These are phyloP conservation scores for Drosophila fuyamai DNA, from an alignment of 1,140 invertebrate genomes.

Conservation along the genomic window DNA sequence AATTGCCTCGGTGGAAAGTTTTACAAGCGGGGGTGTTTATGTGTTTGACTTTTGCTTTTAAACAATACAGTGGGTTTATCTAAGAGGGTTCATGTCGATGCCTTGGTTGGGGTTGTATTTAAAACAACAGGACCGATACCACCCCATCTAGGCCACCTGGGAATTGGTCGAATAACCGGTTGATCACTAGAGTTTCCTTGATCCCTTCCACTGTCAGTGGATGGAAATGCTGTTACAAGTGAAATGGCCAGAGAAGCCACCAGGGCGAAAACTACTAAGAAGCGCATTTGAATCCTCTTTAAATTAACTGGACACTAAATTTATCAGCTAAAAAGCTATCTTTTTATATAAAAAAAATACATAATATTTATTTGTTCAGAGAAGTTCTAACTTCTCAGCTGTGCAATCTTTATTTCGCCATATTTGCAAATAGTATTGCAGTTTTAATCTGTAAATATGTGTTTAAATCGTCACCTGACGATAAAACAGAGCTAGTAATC, in stretches of 20 bases:
- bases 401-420: not conserved
- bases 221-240: not conserved
- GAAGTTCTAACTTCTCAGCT: not conserved
- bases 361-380: not conserved
- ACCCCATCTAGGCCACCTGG: slow-evolving; percentile 1
- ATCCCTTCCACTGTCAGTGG: not conserved
- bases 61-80: not conserved
- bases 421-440: not conserved
- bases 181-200: not conserved
- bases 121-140: slow-evolving; percentile 19
- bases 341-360: not conserved
- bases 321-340: not conserved
- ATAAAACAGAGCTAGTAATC: not conserved
- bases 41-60: not conserved
- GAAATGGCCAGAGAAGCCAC: slow-evolving; percentile 11
- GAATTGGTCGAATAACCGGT: not conserved
- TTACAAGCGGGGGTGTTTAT: slow-evolving; percentile 16
- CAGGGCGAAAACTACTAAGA: not conserved
- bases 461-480: not conserved
- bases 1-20: slow-evolving; percentile 41
- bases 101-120: not conserved
- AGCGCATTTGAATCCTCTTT: slow-evolving; percentile 2
- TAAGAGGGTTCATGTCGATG: too few species aligned
- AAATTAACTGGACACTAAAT: not conserved
- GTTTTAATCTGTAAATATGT: not conserved